Evolutionary conservation across 2,888 invertebrate species (phyloP), one percentile per base, ranked within the genome.

Genomic region (Euspilapteryx auroguttella): DNA sequence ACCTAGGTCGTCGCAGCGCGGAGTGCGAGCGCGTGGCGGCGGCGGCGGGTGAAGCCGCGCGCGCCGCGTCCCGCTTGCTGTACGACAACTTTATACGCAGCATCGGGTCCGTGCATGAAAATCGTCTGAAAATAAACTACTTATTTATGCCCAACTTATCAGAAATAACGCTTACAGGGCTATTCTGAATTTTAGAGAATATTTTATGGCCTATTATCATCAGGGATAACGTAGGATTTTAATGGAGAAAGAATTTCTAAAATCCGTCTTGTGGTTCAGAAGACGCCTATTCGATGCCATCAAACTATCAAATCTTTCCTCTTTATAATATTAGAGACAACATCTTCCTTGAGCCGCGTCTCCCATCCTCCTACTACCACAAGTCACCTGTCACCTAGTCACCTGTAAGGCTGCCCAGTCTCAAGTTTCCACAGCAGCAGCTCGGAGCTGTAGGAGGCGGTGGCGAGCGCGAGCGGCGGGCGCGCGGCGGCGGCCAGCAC

Each of bases 341-440:
- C n/a, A n/a, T n/a, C n/a, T n/a, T n/a, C n/a, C n/a, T n/a, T n/a
- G n/a, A n/a, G n/a, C n/a, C n/a, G n/a, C n/a, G n/a, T n/a, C n/a
- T n/a, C n/a, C n/a, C n/a, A n/a, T n/a, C n/a, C n/a, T n/a, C n/a
- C n/a, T n/a, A n/a, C n/a, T n/a, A n/a, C n/a, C n/a, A n/a, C n/a
- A n/a, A n/a, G n/a, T n/a, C n/a, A n/a, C n/a, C n/a, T n/a, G n/a
- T n/a, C n/a, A n/a, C n/a, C n/a, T n/a, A n/a, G n/a, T 9, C 51
- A 45, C 12, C 58, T 49, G 41, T 81, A 82, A 0, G 83, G 83
- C 49, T 89, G 86, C 0, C 89, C 89, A 0, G 89, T 90, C 59
- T 90, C 89, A 30, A 90, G 63, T 38, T 85, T 82, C 91, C 92
- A 92, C 37, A 93, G 76, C 13, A 91, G 69, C 26, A 93, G 71